Conservation (phyloP, 2,888 invertebrate species). For the Pollenia amentaria region DNA sequence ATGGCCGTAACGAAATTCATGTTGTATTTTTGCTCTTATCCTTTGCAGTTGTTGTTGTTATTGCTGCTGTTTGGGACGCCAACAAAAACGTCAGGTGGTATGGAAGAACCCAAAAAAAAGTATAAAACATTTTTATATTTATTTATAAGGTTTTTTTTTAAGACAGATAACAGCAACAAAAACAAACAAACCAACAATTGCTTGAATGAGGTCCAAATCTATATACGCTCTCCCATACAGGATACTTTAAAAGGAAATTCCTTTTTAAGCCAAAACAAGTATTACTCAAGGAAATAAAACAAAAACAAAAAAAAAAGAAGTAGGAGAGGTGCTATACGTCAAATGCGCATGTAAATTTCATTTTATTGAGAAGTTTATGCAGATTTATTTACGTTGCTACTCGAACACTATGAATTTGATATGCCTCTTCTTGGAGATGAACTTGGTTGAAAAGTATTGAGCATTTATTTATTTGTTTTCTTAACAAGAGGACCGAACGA, state of each 20-base stretch:
- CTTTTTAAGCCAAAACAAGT: conserved; percentile 3
- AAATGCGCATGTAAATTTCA: conserved; percentile 72
- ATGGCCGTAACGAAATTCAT: conserved; percentile 69
- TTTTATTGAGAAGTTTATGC: conserved; percentile 66
- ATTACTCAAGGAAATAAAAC: background rate
- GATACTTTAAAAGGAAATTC: conserved; percentile 46
- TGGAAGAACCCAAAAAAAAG: conserved; percentile 38
- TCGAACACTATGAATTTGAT: conserved; percentile 1
- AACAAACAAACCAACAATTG: conserved; percentile 30
- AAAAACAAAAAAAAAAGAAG: conserved; percentile 9
- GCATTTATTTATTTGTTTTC: conserved; percentile 61
- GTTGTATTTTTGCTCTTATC: conserved; percentile 33
- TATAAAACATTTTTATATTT: conserved; percentile 57
- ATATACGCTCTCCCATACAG: conserved; percentile 8
- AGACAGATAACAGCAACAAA: conserved; percentile 67
- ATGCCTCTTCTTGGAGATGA: background rate
- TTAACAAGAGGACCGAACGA: conserved; percentile 9
- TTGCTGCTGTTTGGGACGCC: conserved; percentile 58
- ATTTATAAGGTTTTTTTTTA: conserved; percentile 58
- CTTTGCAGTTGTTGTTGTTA: conserved; percentile 14
- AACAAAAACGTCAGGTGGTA: conserved; percentile 70
- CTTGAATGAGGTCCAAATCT: conserved; percentile 33
- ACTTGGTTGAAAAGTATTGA: conserved; percentile 11
- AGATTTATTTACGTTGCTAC: conserved; percentile 32
- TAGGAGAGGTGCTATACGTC: conserved; percentile 24